These are phyloP conservation scores for Hippocampus mohnikei DNA, from an alignment of 2,113 vertebrate species.

Conservation along the genomic window DNA sequence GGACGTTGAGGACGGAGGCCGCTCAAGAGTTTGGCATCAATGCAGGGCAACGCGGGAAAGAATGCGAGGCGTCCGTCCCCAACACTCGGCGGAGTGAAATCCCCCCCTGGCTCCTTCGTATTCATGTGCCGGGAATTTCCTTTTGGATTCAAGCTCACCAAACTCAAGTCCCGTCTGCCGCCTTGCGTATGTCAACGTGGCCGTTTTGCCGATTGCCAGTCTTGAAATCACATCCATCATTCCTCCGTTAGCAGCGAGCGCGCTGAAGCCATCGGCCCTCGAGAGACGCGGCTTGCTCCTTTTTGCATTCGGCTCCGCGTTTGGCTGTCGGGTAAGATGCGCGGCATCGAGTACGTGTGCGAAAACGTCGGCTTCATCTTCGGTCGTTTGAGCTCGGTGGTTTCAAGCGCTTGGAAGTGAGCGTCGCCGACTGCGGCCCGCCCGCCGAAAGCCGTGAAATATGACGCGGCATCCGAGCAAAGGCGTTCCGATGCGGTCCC, in stretches of 20 bases:
- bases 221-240: conserved; percentile 27
- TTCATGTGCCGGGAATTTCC: too few relatives aligned
- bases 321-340: conserved; percentile 25
- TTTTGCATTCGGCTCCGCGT: conserved; percentile 21
- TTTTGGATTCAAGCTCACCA: too few relatives aligned
- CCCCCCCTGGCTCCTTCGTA: too few relatives aligned
- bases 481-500: conserved; percentile 35
- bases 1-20: too few relatives aligned
- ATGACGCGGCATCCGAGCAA: conserved; percentile 46
- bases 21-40: too few relatives aligned
- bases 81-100: too few relatives aligned
- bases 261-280: conserved; percentile 39
- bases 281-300: conserved; percentile 36
- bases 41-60: too few relatives aligned
- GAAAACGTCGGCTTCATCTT: conserved; percentile 14
- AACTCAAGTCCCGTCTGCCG: too few relatives aligned
- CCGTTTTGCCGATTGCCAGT: too few relatives aligned
- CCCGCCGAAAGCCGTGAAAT: conserved; percentile 22
- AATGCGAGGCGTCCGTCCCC: too few relatives aligned
- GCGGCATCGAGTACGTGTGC: conserved; percentile 9
- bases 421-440: conserved; percentile 18
- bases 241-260: conserved; percentile 19
- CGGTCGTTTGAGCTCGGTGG: conserved; percentile 13
- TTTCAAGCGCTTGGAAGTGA: conserved; percentile 21
- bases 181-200: too few relatives aligned